Evolutionary conservation across 2,113 vertebrate genomes (phyloP).

Genomic region (Leucosticte australis): DNA sequence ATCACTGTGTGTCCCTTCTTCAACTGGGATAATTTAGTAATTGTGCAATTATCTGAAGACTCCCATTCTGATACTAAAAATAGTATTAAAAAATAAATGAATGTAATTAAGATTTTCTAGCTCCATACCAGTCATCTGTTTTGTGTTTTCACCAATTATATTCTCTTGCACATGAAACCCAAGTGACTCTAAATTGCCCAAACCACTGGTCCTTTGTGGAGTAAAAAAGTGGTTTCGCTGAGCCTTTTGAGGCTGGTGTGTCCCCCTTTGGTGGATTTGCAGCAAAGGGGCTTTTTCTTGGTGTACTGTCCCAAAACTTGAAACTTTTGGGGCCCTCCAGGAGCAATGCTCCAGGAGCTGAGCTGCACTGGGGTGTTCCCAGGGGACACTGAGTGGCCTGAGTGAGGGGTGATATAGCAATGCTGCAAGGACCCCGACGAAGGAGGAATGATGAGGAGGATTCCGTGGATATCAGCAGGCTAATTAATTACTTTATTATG

Average conservation of each 20-base stretch:
- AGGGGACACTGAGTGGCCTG: neutral
- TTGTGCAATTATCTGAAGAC: slow-evolving; percentile 87
- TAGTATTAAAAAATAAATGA: slow-evolving; percentile 80
- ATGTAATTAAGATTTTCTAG: slow-evolving; percentile 53
- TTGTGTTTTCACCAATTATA: slow-evolving; percentile 40
- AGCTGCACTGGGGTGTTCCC: rapidly evolving
- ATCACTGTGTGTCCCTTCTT: slow-evolving; percentile 74
- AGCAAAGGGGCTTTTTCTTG: neutral
- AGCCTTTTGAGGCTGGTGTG: neutral
- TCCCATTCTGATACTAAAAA: slow-evolving; percentile 83
- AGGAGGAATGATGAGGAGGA: no score
- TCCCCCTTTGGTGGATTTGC: neutral
- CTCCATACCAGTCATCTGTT: slow-evolving; percentile 61
- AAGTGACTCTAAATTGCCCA: neutral
- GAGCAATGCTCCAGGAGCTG: neutral
- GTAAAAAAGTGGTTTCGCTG: neutral
- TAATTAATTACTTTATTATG: no score
- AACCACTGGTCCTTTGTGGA: neutral
- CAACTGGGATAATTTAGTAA: slow-evolving; percentile 89
- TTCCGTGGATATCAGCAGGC: no score
- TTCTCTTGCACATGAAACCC: neutral
- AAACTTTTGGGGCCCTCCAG: neutral
- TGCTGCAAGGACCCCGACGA: no score
- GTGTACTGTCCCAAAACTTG: neutral
- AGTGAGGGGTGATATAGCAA: neutral